phyloP scores from a whole-genome alignment of 1,140 invertebrate genomes.

The Drosophila repleta region DNA sequence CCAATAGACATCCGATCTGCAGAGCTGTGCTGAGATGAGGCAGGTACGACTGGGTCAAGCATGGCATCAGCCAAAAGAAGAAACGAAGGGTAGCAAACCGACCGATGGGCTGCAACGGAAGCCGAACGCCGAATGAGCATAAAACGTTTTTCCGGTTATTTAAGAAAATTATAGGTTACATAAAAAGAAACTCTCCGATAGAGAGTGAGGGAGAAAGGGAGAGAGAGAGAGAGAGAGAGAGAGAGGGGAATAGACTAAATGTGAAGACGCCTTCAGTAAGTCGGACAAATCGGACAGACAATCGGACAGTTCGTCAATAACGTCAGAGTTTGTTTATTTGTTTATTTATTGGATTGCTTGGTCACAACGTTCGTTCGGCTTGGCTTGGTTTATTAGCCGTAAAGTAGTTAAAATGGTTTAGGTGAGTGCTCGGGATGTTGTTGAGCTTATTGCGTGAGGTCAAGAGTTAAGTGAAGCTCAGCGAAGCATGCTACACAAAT shows the following conservation, averaged over 20 bases:
- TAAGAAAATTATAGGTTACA: constrained; percentile 72
- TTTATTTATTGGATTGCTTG: constrained; percentile 60
- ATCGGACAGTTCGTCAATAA: constrained; percentile 63
- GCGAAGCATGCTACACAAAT: constrained; percentile 55
- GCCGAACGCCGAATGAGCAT: constrained; percentile 33
- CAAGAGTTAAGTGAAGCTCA: constrained; percentile 71
- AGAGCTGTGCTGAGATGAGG: neutral
- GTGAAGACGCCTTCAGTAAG: constrained; percentile 7
- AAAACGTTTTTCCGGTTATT: constrained; percentile 74
- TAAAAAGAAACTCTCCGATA: constrained; percentile 28
- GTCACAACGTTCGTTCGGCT: constrained; percentile 20
- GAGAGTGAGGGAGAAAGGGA: no score
- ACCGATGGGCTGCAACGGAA: constrained; percentile 40
- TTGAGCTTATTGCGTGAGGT: constrained; percentile 61
- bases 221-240: neutral
- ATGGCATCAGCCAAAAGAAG: neutral
- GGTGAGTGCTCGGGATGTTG: constrained; percentile 26
- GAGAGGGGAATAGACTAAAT: neutral
- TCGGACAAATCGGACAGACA: constrained; percentile 4
- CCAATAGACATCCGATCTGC: constrained; percentile 1
- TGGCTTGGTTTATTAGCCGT: constrained; percentile 67
- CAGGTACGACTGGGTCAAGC: no score
- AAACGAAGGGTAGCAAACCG: constrained; percentile 5
- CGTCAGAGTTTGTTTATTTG: constrained; percentile 30
- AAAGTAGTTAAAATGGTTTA: constrained; percentile 60